phyloP scores from a whole-genome alignment of 2,797 vertebrate genomes.

The Rhabdophis nuchalis region DNA sequence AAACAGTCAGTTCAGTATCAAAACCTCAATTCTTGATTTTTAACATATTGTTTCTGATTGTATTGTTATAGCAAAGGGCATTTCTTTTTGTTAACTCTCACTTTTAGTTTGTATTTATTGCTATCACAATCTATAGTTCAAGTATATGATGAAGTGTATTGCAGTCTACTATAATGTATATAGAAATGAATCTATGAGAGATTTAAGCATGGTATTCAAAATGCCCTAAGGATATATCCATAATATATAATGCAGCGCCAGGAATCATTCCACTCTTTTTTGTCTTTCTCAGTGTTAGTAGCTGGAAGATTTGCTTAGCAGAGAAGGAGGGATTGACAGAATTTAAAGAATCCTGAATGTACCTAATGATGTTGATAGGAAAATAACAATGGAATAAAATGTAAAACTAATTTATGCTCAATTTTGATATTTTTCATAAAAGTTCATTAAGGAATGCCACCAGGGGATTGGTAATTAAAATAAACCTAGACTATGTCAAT shows the following conservation, averaged over 20 bases:
- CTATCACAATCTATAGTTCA: neutral
- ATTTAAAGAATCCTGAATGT: neutral
- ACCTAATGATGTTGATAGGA: neutral
- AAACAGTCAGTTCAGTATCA: conserved; percentile 41
- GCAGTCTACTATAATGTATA: neutral
- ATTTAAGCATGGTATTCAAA: neutral
- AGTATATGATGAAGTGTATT: neutral
- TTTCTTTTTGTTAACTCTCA: neutral
- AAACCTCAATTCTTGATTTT: conserved; percentile 21
- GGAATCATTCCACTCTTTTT: neutral
- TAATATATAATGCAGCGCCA: neutral
- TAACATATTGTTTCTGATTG: neutral
- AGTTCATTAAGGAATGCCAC: neutral
- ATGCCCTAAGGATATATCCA: neutral
- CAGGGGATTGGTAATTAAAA: neutral
- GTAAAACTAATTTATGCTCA: neutral
- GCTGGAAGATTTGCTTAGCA: neutral
- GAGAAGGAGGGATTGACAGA: neutral
- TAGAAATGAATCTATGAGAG: neutral
- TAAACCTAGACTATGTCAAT: neutral
- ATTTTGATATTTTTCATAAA: too few species aligned
- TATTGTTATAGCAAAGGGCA: neutral
- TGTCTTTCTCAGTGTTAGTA: neutral
- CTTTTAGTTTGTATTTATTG: neutral
- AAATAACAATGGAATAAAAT: neutral